Conservation (phyloP, 2,888 invertebrate species). For the Lasioglossum morio region DNA sequence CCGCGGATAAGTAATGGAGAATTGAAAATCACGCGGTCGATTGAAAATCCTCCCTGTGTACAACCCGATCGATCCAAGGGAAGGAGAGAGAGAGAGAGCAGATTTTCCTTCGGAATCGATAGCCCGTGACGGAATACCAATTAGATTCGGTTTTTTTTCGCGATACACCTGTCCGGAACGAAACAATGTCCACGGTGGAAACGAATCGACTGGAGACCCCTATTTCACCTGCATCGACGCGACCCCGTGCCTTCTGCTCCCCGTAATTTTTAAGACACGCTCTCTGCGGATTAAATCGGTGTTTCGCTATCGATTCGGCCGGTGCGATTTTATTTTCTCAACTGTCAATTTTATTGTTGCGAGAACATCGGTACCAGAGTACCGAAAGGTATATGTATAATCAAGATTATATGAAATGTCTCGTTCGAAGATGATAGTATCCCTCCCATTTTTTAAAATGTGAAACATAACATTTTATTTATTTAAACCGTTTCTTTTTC, state of each 20-base stretch:
- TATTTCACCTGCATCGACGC: not conserved
- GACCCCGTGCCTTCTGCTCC: not conserved
- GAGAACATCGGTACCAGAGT: no score
- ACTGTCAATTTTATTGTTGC: not conserved
- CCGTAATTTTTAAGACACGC: slow-evolving; percentile 1
- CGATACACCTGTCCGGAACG: not conserved
- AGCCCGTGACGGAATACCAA: slow-evolving; percentile 5
- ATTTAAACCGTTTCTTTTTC: no score
- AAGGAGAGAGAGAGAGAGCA: not conserved
- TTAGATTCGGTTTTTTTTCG: slow-evolving; percentile 4
- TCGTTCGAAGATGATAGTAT: no score
- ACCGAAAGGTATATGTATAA: no score
- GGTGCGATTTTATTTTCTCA: not conserved
- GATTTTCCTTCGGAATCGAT: slow-evolving; percentile 11
- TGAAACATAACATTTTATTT: no score
- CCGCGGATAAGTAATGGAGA: slow-evolving; percentile 39
- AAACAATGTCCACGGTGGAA: not conserved
- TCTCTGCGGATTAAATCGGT: not conserved
- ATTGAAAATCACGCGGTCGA: slow-evolving; percentile 48
- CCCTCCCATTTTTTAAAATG: no score
- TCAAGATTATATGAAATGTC: no score
- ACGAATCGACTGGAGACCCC: not conserved
- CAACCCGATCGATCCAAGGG: slow-evolving; percentile 19
- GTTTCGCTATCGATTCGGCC: not conserved
- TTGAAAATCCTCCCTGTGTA: slow-evolving; percentile 22